phyloP scores from a whole-genome alignment of 2,888 invertebrate species.

The Imbricaverruca yamaguchii region DNA sequence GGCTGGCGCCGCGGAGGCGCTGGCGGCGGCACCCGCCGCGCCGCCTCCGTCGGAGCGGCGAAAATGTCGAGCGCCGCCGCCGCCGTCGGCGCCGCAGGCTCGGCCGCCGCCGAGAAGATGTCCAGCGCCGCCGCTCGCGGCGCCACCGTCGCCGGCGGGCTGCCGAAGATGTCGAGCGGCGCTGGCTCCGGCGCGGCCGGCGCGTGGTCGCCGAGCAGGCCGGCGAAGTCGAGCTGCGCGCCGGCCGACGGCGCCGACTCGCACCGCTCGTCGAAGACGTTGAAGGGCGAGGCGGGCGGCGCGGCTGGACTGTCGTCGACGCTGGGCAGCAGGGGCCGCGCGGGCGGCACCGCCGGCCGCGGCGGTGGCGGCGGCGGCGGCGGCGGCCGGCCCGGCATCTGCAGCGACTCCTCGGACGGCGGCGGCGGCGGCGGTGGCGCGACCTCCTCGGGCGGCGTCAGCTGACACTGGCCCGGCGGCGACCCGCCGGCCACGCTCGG shows the following conservation, averaged over 20 bases:
- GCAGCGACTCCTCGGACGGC: background rate
- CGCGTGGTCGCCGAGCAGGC: background rate
- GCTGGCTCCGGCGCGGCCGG: background rate
- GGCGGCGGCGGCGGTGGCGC: background rate
- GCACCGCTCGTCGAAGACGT: background rate
- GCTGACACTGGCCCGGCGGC: background rate
- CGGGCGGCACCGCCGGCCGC: background rate
- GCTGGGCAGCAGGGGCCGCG: background rate
- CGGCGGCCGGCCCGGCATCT: background rate
- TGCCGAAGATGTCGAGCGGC: background rate
- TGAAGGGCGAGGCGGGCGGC: background rate
- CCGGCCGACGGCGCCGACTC: background rate
- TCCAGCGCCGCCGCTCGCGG: background rate
- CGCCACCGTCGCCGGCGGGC: background rate
- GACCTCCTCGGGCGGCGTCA: background rate
- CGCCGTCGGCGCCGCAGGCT: background rate
- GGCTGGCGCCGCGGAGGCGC: conserved; percentile 33
- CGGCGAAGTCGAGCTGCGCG: too few species aligned
- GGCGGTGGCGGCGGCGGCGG: background rate
- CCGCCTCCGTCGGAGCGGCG: conserved; percentile 34
- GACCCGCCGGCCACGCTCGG: background rate
- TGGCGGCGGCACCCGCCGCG: conserved; percentile 33
- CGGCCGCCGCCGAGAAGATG: background rate
- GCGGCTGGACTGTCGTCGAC: background rate
- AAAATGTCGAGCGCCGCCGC: conserved; percentile 30